phyloP scores from a whole-genome alignment of 2,888 invertebrate species.

The Plagodis pulveraria region DNA sequence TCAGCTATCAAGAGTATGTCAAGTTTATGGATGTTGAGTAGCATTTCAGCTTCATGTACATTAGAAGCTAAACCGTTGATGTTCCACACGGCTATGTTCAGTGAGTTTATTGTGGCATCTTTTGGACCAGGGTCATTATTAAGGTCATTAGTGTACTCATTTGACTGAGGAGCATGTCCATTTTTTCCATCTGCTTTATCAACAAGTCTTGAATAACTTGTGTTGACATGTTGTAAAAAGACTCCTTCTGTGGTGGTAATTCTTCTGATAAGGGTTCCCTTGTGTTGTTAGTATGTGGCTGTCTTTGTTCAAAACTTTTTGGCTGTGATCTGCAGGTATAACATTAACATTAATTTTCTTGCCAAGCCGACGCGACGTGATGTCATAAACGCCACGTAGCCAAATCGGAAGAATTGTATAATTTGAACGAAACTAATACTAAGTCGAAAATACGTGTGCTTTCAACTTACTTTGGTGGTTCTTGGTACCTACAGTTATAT shows the following conservation, averaged over 20 bases:
- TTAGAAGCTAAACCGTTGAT: not conserved
- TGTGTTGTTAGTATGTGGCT: not conserved
- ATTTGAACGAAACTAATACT: no score
- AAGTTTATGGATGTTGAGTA: not conserved
- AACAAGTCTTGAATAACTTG: not conserved
- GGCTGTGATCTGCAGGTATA: no score
- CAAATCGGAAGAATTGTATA: no score
- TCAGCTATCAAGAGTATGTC: not conserved
- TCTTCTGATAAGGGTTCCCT: not conserved
- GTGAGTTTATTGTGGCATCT: not conserved
- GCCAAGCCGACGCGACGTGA: no score
- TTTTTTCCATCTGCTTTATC: not conserved
- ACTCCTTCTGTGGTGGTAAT: not conserved
- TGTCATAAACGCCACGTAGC: no score
- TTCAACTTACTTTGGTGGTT: no score
- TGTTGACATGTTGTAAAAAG: not conserved
- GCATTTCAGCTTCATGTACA: not conserved
- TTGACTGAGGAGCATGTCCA: not conserved
- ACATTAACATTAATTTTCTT: no score
- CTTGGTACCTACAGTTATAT: no score
- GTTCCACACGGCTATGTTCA: not conserved
- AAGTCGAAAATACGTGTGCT: no score
- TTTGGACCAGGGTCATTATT: not conserved
- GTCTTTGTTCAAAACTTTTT: no score
- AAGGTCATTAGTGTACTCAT: not conserved